Base-by-base conservation (phyloP, 2,797 vertebrate genomes). In the Neostethus bicornis region DNA sequence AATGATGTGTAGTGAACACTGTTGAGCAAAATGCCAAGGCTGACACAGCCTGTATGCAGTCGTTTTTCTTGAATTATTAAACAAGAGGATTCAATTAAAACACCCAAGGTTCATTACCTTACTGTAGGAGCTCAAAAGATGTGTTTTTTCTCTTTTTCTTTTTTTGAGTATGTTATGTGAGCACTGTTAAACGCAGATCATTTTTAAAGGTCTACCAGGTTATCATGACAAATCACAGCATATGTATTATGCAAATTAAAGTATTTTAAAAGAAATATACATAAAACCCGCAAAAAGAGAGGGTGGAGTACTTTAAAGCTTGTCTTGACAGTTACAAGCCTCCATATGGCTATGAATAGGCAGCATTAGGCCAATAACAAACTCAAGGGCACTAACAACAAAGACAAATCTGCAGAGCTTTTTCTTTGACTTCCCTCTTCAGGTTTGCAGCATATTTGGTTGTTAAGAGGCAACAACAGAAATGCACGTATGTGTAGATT, bases 361-460 rank as follows among this genome's bases (percentile, higher is more conserved):
- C 80, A 66, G 64, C 60, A 80, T 71, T 66, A 64, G 70, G 45
- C 49, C 84, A 90, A 90, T 87, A 89, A 90, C 85, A 86, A 79
- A 71, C 46, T 82, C 67, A 92, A 91, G 85, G 87, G 61, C 88
- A 86, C 47, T 73, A 85, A 76, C 58, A 73, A 43, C 25, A 66
- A 7, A 53, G 24, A 75, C 38, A 38, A 65, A 61, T 54, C 38
- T 68, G 42, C 47, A 58, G 29, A 28, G 42, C 31, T 66, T 51
- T n/a, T 54, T 34, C 44, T 19, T 46, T 38, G 51, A 63, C 31
- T 59, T 51, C 45, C 54, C n/a, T 35, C 1, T 32, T 55, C 25
- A 32, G 37, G 45, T 73, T 12, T 50, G 23, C 32, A 45, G 53
- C 44, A 25, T 7, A 14, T 41, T 51, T 44, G 34, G 32, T 46